Evolutionary conservation across 2,797 vertebrate genomes (phyloP).

Genomic region (Cercopithecus neglectus): DNA sequence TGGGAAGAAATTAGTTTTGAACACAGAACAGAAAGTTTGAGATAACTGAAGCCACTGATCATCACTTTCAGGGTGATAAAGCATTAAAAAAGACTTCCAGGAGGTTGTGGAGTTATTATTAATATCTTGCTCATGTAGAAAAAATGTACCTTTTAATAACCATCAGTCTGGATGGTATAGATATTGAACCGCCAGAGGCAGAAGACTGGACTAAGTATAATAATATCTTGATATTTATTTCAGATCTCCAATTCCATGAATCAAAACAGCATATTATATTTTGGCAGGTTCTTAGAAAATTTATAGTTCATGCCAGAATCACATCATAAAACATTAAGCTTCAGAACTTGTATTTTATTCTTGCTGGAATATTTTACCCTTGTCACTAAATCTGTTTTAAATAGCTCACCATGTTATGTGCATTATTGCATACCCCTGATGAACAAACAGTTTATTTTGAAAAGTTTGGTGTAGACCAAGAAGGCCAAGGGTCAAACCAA

Average conservation of each 20-base stretch:
- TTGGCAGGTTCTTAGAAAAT: conserved; percentile 44
- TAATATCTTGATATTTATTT: background rate
- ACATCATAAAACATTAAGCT: background rate
- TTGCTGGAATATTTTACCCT: conserved; percentile 18
- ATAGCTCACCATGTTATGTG: background rate
- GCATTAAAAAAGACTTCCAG: background rate
- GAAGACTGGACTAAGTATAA: background rate
- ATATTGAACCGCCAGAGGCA: background rate
- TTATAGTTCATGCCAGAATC: conserved; percentile 11
- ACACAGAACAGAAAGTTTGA: conserved; percentile 8
- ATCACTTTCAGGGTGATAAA: background rate
- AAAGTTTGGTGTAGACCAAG: conserved; percentile 10
- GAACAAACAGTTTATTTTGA: conserved; percentile 36
- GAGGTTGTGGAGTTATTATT: background rate
- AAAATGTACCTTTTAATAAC: background rate
- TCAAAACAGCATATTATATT: conserved; percentile 28
- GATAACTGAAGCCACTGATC: background rate
- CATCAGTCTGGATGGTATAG: background rate
- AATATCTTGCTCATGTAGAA: background rate
- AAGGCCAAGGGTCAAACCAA: background rate
- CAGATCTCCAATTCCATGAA: background rate
- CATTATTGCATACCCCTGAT: conserved; percentile 11
- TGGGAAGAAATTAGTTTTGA: conserved; percentile 24
- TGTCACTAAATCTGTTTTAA: conserved; percentile 32
- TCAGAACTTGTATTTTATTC: conserved; percentile 45